Percentiles rank a stretch among this genome's conserved stretches.
Conservation (phyloP, 2,888 invertebrate genomes). For the Zelleria hepariella region DNA sequence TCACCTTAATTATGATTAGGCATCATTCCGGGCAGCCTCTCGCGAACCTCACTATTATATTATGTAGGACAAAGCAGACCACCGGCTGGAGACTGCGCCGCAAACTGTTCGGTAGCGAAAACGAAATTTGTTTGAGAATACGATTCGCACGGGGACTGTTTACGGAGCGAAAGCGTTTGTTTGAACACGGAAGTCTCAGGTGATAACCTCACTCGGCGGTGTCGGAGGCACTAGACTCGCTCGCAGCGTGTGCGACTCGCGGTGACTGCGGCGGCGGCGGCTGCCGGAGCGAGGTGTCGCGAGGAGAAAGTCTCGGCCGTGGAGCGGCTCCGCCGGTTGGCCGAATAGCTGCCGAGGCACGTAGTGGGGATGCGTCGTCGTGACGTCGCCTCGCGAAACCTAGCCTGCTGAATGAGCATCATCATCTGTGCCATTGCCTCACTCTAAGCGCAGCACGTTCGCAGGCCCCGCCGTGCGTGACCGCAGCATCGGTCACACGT, state of each 20-base stretch:
- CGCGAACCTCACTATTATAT: constrained; percentile 19
- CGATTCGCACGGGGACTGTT: constrained; percentile 46
- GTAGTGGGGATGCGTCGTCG: constrained; percentile 61
- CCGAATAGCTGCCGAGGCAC: constrained; percentile 21
- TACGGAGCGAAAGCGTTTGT: constrained; percentile 57
- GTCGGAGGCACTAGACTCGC: constrained; percentile 48
- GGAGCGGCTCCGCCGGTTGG: constrained; percentile 57
- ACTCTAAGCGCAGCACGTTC: constrained; percentile 1
- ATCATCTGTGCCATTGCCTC: constrained; percentile 1
- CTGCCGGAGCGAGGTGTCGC: constrained; percentile 50
- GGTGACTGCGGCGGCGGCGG: constrained; percentile 39
- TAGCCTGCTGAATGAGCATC: constrained; percentile 40
- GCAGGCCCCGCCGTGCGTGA: constrained; percentile 1
- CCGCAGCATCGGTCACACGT: neutral
- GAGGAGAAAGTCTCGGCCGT: constrained; percentile 72
- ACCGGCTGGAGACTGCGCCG: constrained; percentile 15
- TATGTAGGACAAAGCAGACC: constrained; percentile 23
- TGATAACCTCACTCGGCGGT: constrained; percentile 9
- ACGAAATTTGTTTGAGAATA: constrained; percentile 24
- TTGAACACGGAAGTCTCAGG: constrained; percentile 46
- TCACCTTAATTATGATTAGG: constrained; percentile 51
- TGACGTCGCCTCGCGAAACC: constrained; percentile 47
- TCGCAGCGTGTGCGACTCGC: constrained; percentile 46
- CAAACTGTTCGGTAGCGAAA: constrained; percentile 16
- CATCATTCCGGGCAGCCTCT: constrained; percentile 35